phyloP scores from a whole-genome alignment of 2,888 invertebrate genomes.

The Cerceris ruficornis region DNA sequence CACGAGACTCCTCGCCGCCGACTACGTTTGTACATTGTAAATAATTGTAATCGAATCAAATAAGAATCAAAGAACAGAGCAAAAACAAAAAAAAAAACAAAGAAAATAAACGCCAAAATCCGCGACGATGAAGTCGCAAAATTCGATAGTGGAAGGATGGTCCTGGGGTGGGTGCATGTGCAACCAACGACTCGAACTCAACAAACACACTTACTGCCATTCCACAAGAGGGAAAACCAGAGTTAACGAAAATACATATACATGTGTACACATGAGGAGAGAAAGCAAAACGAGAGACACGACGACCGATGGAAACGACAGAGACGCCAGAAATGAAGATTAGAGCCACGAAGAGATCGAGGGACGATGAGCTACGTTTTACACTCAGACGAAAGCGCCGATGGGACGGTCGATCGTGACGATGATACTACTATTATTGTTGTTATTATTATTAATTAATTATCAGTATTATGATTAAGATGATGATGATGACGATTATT shows the following conservation, averaged over 20 bases:
- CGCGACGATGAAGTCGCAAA: conserved; percentile 51
- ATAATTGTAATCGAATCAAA: conserved; percentile 64
- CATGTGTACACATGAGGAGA: background rate
- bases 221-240: conserved; percentile 35
- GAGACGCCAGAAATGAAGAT: background rate
- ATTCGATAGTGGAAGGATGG: conserved; percentile 69
- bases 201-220: conserved; percentile 63
- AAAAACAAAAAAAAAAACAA: conserved; percentile 16
- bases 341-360: too few relatives aligned
- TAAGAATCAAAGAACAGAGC: conserved; percentile 69
- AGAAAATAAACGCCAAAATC: conserved; percentile 1
- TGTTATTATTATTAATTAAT: conserved; percentile 48
- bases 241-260: conserved; percentile 8
- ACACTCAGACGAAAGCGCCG: conserved; percentile 3
- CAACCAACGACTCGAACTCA: conserved; percentile 66
- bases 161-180: conserved; percentile 80
- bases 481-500: conserved; percentile 47
- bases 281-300: background rate
- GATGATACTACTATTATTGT: conserved; percentile 59
- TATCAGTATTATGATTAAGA: conserved; percentile 40
- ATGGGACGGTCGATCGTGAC: conserved; percentile 48
- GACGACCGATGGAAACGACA: conserved; percentile 5
- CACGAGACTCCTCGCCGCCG: conserved; percentile 14
- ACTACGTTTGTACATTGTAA: conserved; percentile 74
- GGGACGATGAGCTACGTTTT: too few relatives aligned